Evolutionary conservation across 2,888 invertebrate species (phyloP), one percentile per base, ranked within the genome.

Genomic region (Lamellibrachia satsuma): DNA sequence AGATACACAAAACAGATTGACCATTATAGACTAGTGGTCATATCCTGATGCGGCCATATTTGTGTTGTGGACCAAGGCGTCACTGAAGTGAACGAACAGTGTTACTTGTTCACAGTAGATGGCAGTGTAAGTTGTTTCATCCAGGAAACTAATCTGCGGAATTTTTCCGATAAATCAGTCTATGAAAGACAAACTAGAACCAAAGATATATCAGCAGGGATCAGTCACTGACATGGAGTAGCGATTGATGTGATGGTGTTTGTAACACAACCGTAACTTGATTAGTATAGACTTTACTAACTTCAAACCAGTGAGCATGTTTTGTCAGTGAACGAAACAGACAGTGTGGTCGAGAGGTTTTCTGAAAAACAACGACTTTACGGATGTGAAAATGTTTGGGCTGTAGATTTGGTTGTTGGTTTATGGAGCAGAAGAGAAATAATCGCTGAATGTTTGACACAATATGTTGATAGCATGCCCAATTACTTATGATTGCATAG

Each of bases 121-220:
- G 75, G 22, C 75, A 75, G 75, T 75, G 75, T 75, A 75, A 15
- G 22, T n/a, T 75, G 57, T 57, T 15, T 75, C 75, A 15, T 75
- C 75, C 22, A 75, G 22, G 6, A 22, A 75, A 75, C 75, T 75
- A 3, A 22, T 75, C 75, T 75, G n/a, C 22, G 75, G 75, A 75
- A 75, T 75, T 22, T 15, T 39, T 22, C 6, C 15, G n/a, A 75
- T 75, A 75, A 75, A 3, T 6, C 6, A 75, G 75, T 75, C 75
- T 75, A 15, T 75, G 22, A 75, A 75, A 75, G 75, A 75, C 75
- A 22, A 6, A 75, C 22, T 75, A 75, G 75, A 22, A 75, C 75
- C 75, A 75, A 75, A 75, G 75, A 75, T 75, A 75, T 75, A 75
- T 75, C 22, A 75, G 75, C 75, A 75, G 75, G 75, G 75, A 75